Percentiles rank a stretch among this genome's conserved stretches.
Evolutionary conservation across 2,113 vertebrate genomes (phyloP).

Genomic region (Megaleporinus macrocephalus): DNA sequence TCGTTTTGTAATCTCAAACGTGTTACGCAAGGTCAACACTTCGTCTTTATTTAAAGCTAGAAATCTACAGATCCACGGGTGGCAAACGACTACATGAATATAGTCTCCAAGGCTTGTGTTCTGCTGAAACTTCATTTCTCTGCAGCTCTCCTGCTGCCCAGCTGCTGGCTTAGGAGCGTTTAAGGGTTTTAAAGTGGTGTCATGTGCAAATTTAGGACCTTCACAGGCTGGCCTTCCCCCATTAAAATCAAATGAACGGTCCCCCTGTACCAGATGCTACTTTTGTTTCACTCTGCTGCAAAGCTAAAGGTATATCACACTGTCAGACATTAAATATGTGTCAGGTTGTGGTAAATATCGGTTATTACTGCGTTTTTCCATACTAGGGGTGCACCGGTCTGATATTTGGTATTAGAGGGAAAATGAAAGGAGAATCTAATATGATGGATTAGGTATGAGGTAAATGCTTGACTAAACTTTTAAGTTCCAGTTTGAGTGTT

Average conservation of each 20-base stretch:
- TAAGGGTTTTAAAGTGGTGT: constrained; percentile 16
- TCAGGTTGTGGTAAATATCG: not conserved
- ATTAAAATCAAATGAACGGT: constrained; percentile 3
- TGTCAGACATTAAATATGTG: not conserved
- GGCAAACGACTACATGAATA: not conserved
- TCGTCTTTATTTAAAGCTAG: not conserved
- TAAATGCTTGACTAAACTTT: too few species aligned
- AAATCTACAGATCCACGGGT: constrained; percentile 3
- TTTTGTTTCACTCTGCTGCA: not conserved
- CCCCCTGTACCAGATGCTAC: not conserved
- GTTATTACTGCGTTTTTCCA: too few species aligned
- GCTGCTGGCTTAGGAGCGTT: not conserved
- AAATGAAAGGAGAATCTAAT: too few species aligned
- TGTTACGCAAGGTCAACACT: constrained; percentile 1
- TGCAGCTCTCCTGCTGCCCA: constrained; percentile 10
- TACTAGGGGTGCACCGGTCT: too few species aligned
- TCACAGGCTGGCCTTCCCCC: not conserved
- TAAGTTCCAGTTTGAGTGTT: too few species aligned
- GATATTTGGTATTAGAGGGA: too few species aligned
- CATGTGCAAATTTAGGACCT: not conserved
- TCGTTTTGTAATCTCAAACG: not conserved
- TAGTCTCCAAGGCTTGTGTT: not conserved
- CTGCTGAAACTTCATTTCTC: not conserved
- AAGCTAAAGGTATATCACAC: too few species aligned
- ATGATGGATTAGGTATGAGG: too few species aligned